These are phyloP conservation scores for Conus betulinus DNA, from an alignment of 1,140 invertebrate species.

Conservation along the genomic window DNA sequence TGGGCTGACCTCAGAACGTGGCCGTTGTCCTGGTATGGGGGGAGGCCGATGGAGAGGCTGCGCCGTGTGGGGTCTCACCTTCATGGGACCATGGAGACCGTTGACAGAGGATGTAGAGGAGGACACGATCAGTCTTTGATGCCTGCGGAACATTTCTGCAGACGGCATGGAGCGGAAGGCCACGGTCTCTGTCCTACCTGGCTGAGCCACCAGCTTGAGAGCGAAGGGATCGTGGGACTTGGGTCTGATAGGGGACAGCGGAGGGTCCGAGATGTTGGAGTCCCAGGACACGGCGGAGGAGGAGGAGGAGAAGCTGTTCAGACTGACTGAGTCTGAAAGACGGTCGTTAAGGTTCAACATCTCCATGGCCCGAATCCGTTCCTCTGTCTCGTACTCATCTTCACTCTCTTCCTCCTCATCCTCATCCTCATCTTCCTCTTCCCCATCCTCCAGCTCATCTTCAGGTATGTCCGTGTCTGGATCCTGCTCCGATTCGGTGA, in stretches of 20 bases:
- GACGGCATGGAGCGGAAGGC: constrained; percentile 53
- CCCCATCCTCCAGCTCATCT: constrained; percentile 57
- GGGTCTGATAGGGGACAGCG: constrained; percentile 64
- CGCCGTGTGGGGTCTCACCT: constrained; percentile 55
- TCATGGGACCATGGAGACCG: background rate
- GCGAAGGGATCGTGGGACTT: constrained; percentile 69
- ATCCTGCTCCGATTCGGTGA: constrained; percentile 67
- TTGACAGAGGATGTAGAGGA: background rate
- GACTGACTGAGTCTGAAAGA: constrained; percentile 63
- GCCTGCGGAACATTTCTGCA: constrained; percentile 48
- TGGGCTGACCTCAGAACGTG: constrained; percentile 62
- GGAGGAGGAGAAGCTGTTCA: constrained; percentile 72
- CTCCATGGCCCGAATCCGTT: constrained; percentile 66
- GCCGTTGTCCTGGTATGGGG: constrained; percentile 25
- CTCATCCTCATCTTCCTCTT: constrained; percentile 49
- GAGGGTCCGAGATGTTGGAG: constrained; percentile 72
- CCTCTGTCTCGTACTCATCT: constrained; percentile 58
- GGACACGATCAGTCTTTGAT: constrained; percentile 50
- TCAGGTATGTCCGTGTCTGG: constrained; percentile 61
- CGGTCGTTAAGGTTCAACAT: constrained; percentile 67
- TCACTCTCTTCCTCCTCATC: constrained; percentile 56
- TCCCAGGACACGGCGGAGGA: constrained; percentile 75
- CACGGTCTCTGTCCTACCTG: constrained; percentile 65
- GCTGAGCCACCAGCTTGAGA: constrained; percentile 68
- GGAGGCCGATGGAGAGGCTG: constrained; percentile 54